Conservation (phyloP, 1,140 invertebrate genomes). For the Geopemphigus sp. region DNA sequence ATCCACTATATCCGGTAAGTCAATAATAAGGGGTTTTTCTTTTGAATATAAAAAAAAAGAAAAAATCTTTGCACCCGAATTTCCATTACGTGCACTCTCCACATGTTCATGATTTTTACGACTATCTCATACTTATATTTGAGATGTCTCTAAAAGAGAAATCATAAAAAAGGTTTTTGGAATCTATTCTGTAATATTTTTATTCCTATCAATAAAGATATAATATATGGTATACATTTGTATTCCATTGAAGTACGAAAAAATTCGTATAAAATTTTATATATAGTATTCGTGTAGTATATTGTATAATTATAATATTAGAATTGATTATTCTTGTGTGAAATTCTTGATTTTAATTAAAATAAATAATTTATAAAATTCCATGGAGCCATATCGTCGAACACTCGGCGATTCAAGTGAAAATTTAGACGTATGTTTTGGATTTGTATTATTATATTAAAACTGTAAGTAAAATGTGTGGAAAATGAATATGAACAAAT, state of each 20-base stretch:
- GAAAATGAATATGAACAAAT: too few species aligned
- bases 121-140: not conserved
- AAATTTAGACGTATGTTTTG: too few species aligned
- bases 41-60: conserved; percentile 27
- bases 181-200: not conserved
- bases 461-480: too few species aligned
- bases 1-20: conserved; percentile 6
- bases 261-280: not conserved
- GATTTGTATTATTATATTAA: too few species aligned
- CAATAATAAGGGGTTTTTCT: conserved; percentile 5
- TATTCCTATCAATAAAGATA: not conserved
- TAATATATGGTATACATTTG: not conserved
- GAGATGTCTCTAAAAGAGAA: not conserved
- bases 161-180: not conserved
- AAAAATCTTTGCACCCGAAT: conserved; percentile 24
- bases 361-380: too few species aligned
- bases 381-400: too few species aligned
- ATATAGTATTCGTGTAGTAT: not conserved
- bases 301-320: too few species aligned
- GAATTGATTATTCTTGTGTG: too few species aligned
- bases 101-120: conserved; percentile 7
- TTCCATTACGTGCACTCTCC: conserved; percentile 11
- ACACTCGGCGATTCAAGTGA: too few species aligned
- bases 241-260: not conserved
- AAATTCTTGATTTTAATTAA: too few species aligned